phyloP scores from a whole-genome alignment of 2,888 invertebrate genomes.

The Linnaemya vulpina region DNA sequence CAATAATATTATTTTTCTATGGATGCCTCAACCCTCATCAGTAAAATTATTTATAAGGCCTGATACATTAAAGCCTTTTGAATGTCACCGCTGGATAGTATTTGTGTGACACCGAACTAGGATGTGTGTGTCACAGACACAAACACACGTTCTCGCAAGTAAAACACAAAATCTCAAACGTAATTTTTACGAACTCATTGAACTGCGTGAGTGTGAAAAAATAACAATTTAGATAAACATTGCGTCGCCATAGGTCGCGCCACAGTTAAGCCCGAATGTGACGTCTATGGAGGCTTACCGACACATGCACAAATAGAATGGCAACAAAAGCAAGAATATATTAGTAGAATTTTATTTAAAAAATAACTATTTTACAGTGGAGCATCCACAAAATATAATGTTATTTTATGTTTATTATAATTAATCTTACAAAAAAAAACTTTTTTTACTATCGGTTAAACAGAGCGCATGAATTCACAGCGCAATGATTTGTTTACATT shows the following conservation, averaged over 20 bases:
- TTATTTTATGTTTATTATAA: no score
- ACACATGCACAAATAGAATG: constrained; percentile 14
- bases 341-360: constrained; percentile 54
- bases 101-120: neutral
- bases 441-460: no score
- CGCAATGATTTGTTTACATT: no score
- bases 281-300: constrained; percentile 51
- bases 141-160: neutral
- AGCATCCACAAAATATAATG: no score
- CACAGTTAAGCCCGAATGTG: constrained; percentile 68
- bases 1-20: neutral
- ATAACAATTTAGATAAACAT: constrained; percentile 83
- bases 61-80: neutral
- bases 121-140: neutral
- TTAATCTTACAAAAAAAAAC: no score
- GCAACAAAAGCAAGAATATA: constrained; percentile 56
- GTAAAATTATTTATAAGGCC: neutral
- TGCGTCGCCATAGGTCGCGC: constrained; percentile 77
- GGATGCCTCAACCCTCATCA: no score
- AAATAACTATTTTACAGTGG: neutral
- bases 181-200: constrained; percentile 83
- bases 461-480: no score
- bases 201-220: constrained; percentile 83
- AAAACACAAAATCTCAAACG: constrained; percentile 81
- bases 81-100: neutral